Evolutionary conservation across 1,140 invertebrate genomes (phyloP).

Genomic region (Brachionus calyciflorus): DNA sequence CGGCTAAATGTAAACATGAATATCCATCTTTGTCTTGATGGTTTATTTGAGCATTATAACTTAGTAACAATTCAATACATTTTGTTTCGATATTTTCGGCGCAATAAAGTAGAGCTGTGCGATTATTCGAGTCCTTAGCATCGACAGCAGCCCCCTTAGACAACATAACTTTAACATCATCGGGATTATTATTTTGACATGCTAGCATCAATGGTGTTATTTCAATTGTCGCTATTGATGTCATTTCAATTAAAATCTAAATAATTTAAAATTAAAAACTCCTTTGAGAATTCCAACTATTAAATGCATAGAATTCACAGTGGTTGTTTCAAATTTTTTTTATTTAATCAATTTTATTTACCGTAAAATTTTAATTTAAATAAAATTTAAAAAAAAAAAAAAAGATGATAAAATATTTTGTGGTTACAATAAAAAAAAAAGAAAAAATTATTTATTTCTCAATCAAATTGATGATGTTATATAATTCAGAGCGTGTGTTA

Average conservation of each 20-base stretch:
- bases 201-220: conserved; percentile 80
- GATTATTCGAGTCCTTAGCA: conserved; percentile 75
- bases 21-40: conserved; percentile 80
- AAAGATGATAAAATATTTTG: no score
- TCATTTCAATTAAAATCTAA: conserved; percentile 1
- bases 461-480: no score
- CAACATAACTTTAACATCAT: conserved; percentile 53
- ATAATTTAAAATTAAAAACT: neutral
- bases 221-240: conserved; percentile 50
- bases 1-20: conserved; percentile 77
- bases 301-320: no score
- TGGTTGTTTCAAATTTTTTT: no score
- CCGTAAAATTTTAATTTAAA: no score
- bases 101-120: conserved; percentile 87
- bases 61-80: conserved; percentile 67
- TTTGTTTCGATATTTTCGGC: conserved; percentile 66
- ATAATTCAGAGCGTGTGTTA: no score
- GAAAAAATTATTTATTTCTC: no score
- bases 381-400: no score
- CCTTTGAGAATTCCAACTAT: no score
- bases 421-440: no score
- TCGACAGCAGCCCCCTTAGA: conserved; percentile 52
- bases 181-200: conserved; percentile 70
- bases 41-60: conserved; percentile 62
- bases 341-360: no score